phyloP scores from a whole-genome alignment of 2,888 invertebrate species.

The Boloria selene region DNA sequence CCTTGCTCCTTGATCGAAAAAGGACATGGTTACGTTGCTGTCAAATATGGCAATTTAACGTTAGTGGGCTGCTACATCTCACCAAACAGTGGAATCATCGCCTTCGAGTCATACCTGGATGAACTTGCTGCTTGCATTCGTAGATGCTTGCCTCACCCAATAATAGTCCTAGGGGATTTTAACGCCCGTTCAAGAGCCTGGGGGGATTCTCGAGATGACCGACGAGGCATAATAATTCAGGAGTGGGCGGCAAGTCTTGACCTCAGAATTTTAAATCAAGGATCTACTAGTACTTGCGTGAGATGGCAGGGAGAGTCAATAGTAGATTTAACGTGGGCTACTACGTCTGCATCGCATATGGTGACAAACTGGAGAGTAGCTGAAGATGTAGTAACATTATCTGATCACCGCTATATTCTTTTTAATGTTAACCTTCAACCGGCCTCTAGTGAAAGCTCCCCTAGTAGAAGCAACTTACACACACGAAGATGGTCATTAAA shows the following conservation, averaged over 20 bases:
- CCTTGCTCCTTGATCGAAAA: conserved; percentile 8
- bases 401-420: conserved; percentile 31
- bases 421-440: conserved; percentile 15
- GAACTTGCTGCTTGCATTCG: conserved; percentile 21
- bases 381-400: conserved; percentile 33
- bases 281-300: conserved; percentile 37
- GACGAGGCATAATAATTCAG: conserved; percentile 13
- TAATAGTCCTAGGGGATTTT: conserved; percentile 30
- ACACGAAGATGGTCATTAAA: conserved; percentile 24
- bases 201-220: conserved; percentile 21
- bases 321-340: conserved; percentile 37
- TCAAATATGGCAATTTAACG: conserved; percentile 19
- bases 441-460: too few species aligned
- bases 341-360: conserved; percentile 17
- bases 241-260: conserved; percentile 33
- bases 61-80: conserved; percentile 34
- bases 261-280: conserved; percentile 28
- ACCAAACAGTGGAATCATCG: conserved; percentile 21
- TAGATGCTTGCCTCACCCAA: conserved; percentile 18
- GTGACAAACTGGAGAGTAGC: conserved; percentile 28
- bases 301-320: conserved; percentile 42
- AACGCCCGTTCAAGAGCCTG: conserved; percentile 30
- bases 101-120: conserved; percentile 25
- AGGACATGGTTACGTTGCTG: conserved; percentile 23
- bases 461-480: too few species aligned